Percentiles rank a stretch among this genome's conserved stretches.
phyloP scores from a whole-genome alignment of 2,113 vertebrate genomes.

The Coptodon bakossiorum region DNA sequence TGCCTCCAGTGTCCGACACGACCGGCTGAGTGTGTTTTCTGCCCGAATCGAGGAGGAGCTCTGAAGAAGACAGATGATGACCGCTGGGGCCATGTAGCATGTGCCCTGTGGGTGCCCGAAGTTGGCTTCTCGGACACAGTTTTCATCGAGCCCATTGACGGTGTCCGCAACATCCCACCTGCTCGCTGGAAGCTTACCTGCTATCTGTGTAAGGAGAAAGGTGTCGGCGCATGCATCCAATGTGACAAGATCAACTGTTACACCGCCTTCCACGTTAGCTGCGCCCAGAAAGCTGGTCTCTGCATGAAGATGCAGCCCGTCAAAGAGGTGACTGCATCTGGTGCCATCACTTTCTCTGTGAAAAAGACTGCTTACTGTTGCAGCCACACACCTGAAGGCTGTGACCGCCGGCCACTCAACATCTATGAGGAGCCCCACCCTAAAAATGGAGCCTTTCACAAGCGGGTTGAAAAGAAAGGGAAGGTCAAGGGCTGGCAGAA shows the following conservation, averaged over 20 bases:
- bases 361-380: conserved; percentile 96
- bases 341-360: conserved; percentile 83
- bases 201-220: conserved; percentile 97
- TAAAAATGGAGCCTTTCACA: conserved; percentile 83
- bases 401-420: conserved; percentile 83
- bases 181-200: conserved; percentile 97
- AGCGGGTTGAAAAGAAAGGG: conserved; percentile 75
- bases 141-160: conserved; percentile 98
- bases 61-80: conserved; percentile 97
- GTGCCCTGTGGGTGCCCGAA: conserved; percentile 97
- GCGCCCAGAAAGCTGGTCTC: conserved; percentile 89
- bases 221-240: conserved; percentile 94
- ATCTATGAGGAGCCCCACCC: conserved; percentile 85
- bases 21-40: conserved; percentile 89
- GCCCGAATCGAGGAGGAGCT: conserved; percentile 94
- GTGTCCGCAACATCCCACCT: conserved; percentile 92
- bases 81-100: conserved; percentile 97
- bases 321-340: conserved; percentile 72
- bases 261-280: conserved; percentile 96
- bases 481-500: conserved; percentile 82
- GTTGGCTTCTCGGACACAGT: conserved; percentile 96
- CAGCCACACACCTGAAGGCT: conserved; percentile 88
- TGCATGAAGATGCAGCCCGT: conserved; percentile 98
- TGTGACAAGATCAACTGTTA: conserved; percentile 97
- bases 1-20: conserved; percentile 88